Base-by-base conservation (phyloP, 2,113 vertebrate genomes). In the Danio rerio region DNA sequence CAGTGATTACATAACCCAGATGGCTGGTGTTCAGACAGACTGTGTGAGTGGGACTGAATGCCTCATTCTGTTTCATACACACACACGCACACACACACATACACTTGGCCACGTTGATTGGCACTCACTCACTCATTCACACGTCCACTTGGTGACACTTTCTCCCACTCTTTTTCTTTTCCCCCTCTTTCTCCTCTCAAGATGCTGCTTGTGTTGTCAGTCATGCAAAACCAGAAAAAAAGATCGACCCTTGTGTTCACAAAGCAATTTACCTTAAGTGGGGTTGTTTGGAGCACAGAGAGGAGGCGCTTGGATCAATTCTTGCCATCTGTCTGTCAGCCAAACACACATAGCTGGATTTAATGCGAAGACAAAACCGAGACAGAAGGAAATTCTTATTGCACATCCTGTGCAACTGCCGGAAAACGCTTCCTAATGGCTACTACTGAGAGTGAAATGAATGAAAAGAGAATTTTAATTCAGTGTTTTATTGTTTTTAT, bases 21-120 rank as follows among this genome's bases (percentile, higher is more conserved):
- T 82, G 80, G 80, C 68, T 79, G 42, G 11, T 70, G 43, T 72
- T 78, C 77, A 82, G 58, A 71, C 84, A 82, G 80, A 59, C 68
- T 85, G 74, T 42, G 15, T 58, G 59, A 65, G 75, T 68, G 66
- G 73, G n/a, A 63, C 80, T 81, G 20, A 81, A 72, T 76, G 40
- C 62, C 49, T 83, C 61, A 43, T 47, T 73, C 69, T 55, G 18
- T 62, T 50, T 47, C 84, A 74, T 11, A 73, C 50, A 79, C 55
- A 59, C 79, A 75, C 53, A 63, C 68, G 66, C 47, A 85, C n/a
- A 68, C 31, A 47, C 42, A 77, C 53, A 56, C 13, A 77, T 58
- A 73, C 80, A 78, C 62, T 15, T 7, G 65, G 8, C 31, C 52
- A 59, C 74, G 31, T 8, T 20, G 81, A 85, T 56, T 84, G 79